A percentile compares a stretch with the other conserved stretches of the same genome.
Conservation (phyloP, 2,888 invertebrate species). For the Drosophila suboccidentalis region DNA sequence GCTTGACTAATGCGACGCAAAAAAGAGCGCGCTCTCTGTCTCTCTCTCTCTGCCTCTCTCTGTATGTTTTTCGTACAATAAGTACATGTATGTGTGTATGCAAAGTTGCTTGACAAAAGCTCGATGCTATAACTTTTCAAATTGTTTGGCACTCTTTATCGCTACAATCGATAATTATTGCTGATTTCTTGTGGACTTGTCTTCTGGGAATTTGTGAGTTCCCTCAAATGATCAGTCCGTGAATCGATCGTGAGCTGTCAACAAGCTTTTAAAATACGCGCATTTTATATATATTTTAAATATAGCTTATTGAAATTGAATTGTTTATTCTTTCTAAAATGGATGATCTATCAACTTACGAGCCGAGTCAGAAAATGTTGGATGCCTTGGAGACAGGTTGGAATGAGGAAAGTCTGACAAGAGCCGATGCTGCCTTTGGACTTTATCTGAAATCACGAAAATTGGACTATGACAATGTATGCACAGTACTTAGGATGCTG, state of each 20-base stretch:
- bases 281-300: too few species aligned
- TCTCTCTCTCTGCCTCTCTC: neutral
- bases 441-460: neutral
- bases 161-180: neutral
- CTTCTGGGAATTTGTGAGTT: neutral
- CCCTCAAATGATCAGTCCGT: neutral
- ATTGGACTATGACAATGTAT: constrained; percentile 12
- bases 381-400: neutral
- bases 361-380: neutral
- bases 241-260: neutral
- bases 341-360: neutral
- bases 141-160: neutral
- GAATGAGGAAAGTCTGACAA: constrained; percentile 1
- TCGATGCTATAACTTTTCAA: neutral
- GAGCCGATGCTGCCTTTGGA: neutral
- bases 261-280: neutral
- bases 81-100: neutral
- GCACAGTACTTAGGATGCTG: neutral
- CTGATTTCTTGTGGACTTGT: neutral
- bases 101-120: neutral
- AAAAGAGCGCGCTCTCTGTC: neutral
- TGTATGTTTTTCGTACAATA: neutral
- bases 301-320: neutral
- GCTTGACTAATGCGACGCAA: neutral
- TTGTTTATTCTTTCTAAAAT: neutral